A percentile compares a stretch with the other conserved stretches of the same genome.
These are phyloP conservation scores for Aquatica leii DNA, from an alignment of 2,888 invertebrate genomes.

Conservation along the genomic window DNA sequence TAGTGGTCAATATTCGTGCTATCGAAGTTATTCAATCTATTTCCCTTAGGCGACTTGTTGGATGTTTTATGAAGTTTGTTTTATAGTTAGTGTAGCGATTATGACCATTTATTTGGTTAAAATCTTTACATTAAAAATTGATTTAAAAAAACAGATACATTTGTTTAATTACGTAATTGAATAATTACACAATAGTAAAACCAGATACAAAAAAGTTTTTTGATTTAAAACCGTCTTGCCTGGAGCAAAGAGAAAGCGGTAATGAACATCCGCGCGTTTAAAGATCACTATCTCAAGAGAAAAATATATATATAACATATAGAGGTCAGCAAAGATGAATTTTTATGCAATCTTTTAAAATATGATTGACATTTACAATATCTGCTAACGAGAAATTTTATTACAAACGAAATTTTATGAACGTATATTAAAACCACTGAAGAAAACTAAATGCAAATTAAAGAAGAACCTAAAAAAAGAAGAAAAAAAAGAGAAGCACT, in stretches of 20 bases:
- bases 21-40: slow-evolving; percentile 7
- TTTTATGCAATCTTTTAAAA: neutral
- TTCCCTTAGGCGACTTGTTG: neutral
- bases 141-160: too few relatives aligned
- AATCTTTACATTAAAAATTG: neutral
- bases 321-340: too few relatives aligned
- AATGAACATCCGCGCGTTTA: too few relatives aligned
- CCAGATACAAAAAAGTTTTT: too few relatives aligned
- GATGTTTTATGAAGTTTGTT: slow-evolving; percentile 4
- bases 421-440: neutral
- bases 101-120: neutral
- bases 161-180: too few relatives aligned
- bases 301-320: too few relatives aligned
- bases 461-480: slow-evolving; percentile 3
- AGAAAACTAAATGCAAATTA: neutral
- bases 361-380: slow-evolving; percentile 9
- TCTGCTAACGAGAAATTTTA: neutral
- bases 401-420: slow-evolving; percentile 3
- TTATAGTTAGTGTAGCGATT: neutral
- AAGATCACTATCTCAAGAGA: too few relatives aligned
- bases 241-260: too few relatives aligned
- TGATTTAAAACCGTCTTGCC: too few relatives aligned
- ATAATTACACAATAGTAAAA: too few relatives aligned
- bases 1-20: neutral
- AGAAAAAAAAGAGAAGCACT: slow-evolving; percentile 44